A percentile compares a stretch with the other conserved stretches of the same genome.
Evolutionary conservation across 2,888 invertebrate genomes (phyloP).

Genomic region (Craniophora ligustri): DNA sequence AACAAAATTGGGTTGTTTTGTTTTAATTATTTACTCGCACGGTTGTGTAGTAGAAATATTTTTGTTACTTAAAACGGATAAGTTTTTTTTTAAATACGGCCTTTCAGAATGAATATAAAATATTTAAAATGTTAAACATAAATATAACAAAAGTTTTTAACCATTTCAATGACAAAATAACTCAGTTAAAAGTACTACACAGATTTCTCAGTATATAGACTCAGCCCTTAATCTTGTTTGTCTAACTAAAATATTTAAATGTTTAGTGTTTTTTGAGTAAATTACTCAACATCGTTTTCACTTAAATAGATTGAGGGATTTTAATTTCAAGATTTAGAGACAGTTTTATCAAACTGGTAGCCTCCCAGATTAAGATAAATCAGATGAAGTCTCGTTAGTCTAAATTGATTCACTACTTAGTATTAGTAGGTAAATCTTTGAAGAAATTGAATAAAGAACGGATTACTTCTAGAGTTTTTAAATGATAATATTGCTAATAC

Average conservation of each 20-base stretch:
- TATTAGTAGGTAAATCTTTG: constrained; percentile 1
- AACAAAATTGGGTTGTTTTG: too few relatives aligned
- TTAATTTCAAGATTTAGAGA: constrained; percentile 29
- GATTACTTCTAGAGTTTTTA: neutral
- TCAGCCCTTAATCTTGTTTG: neutral
- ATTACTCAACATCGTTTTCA: constrained; percentile 8
- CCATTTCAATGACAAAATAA: too few relatives aligned
- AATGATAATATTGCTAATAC: neutral
- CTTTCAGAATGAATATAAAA: too few relatives aligned
- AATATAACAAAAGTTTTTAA: too few relatives aligned
- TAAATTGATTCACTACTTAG: constrained; percentile 37
- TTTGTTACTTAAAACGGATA: too few relatives aligned
- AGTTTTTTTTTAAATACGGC: too few relatives aligned
- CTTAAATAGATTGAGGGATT: constrained; percentile 29
- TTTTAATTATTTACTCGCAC: too few relatives aligned
- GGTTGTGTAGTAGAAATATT: too few relatives aligned
- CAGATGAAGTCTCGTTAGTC: constrained; percentile 40
- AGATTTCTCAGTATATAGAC: neutral
- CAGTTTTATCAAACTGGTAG: constrained; percentile 38
- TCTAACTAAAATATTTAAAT: neutral
- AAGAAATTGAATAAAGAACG: constrained; percentile 4
- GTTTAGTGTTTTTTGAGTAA: constrained; percentile 7
- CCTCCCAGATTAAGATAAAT: constrained; percentile 44
- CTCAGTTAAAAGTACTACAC: neutral
- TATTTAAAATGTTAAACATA: too few relatives aligned